A percentile compares a stretch with the other conserved stretches of the same genome.
These are phyloP conservation scores for Cataglyphis livida DNA, from an alignment of 2,888 invertebrate genomes.

Conservation along the genomic window DNA sequence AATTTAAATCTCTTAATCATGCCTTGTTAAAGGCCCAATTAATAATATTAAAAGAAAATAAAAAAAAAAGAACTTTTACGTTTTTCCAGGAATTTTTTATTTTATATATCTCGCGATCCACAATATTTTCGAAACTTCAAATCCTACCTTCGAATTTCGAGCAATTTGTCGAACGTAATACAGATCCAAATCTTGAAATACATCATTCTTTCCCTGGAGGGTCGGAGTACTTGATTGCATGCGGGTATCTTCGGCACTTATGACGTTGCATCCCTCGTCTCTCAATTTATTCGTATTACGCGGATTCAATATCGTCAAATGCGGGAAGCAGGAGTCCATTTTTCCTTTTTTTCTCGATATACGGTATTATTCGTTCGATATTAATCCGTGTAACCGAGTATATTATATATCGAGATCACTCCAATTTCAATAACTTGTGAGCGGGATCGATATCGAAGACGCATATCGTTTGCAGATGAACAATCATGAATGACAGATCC, in stretches of 20 bases:
- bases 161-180: constrained; percentile 87
- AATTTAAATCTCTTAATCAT: background rate
- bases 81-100: background rate
- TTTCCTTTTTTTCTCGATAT: constrained; percentile 34
- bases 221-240: constrained; percentile 61
- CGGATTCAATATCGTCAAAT: constrained; percentile 85
- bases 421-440: background rate
- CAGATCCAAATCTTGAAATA: constrained; percentile 87
- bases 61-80: background rate
- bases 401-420: background rate
- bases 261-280: constrained; percentile 71
- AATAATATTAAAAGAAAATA: background rate
- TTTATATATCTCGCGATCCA: background rate
- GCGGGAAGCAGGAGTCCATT: constrained; percentile 87
- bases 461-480: constrained; percentile 8
- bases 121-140: background rate
- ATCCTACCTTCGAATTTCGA: constrained; percentile 86
- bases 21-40: background rate
- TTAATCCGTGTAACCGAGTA: background rate
- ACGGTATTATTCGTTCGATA: constrained; percentile 1
- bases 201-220: constrained; percentile 84
- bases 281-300: constrained; percentile 81
- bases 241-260: constrained; percentile 66
- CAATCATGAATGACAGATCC: background rate
- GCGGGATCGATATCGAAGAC: background rate